These are phyloP conservation scores for Calliopum simillimum DNA, from an alignment of 2,888 invertebrate genomes.

Conservation along the genomic window DNA sequence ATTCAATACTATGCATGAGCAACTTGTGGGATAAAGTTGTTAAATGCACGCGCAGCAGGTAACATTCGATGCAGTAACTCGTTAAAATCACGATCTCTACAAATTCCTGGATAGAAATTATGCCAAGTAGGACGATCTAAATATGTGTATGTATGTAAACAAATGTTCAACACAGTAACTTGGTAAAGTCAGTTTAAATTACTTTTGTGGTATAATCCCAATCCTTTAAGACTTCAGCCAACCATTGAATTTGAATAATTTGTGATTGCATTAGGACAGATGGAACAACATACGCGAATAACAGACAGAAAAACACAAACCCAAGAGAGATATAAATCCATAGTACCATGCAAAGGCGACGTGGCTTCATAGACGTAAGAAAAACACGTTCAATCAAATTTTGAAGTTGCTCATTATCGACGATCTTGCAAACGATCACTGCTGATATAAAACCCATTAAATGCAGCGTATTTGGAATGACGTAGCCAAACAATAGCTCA, in stretches of 20 bases:
- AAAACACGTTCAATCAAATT: constrained; percentile 87
- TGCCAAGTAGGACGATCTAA: constrained; percentile 74
- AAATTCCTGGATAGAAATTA: constrained; percentile 82
- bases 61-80: constrained; percentile 85
- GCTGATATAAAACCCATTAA: constrained; percentile 80
- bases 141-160: neutral
- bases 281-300: constrained; percentile 73
- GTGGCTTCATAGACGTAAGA: constrained; percentile 78
- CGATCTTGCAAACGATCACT: constrained; percentile 78
- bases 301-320: constrained; percentile 77
- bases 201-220: constrained; percentile 51
- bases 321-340: constrained; percentile 81
- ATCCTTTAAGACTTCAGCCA: constrained; percentile 48
- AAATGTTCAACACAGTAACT: too few species aligned
- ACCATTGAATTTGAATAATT: constrained; percentile 51
- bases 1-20: constrained; percentile 77
- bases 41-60: constrained; percentile 80
- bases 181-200: neutral
- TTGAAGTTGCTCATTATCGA: constrained; percentile 85
- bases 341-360: constrained; percentile 75
- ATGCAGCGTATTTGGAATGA: constrained; percentile 80
- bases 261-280: constrained; percentile 56
- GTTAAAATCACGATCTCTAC: constrained; percentile 85
- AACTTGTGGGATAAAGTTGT: constrained; percentile 79
- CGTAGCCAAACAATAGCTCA: constrained; percentile 77